Percentiles rank a stretch among this genome's conserved stretches.
phyloP scores from a whole-genome alignment of 2,888 invertebrate species.

The Epinotia demarniana region DNA sequence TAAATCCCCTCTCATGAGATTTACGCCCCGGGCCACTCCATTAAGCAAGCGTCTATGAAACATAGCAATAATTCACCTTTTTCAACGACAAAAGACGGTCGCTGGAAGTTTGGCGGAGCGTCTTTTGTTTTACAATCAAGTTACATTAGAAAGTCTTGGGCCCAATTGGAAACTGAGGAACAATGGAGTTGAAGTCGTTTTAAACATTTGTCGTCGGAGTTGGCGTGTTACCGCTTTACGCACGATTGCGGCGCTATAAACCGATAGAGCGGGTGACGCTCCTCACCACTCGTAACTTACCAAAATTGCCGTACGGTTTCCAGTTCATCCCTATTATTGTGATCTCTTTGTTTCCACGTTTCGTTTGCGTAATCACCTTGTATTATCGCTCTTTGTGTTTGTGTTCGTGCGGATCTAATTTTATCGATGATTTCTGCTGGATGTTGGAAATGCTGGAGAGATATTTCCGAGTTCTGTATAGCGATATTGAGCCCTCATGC shows the following conservation, averaged over 20 bases:
- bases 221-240: slow-evolving; percentile 67
- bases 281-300: slow-evolving; percentile 56
- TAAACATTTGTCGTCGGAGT: slow-evolving; percentile 63
- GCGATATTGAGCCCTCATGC: not conserved
- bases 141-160: slow-evolving; percentile 64
- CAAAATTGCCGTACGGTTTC: slow-evolving; percentile 57
- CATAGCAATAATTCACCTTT: slow-evolving; percentile 47
- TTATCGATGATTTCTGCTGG: slow-evolving; percentile 46
- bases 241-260: slow-evolving; percentile 68
- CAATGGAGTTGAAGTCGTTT: slow-evolving; percentile 69
- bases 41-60: slow-evolving; percentile 43
- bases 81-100: slow-evolving; percentile 71
- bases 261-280: slow-evolving; percentile 57
- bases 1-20: slow-evolving; percentile 73
- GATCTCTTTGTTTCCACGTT: slow-evolving; percentile 56
- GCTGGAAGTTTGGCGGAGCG: slow-evolving; percentile 63
- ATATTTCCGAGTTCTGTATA: not conserved
- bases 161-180: slow-evolving; percentile 60
- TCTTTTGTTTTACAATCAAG: slow-evolving; percentile 75
- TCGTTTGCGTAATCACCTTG: slow-evolving; percentile 48
- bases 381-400: slow-evolving; percentile 50
- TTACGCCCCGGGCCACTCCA: slow-evolving; percentile 54
- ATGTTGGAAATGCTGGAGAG: slow-evolving; percentile 10
- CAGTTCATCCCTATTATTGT: slow-evolving; percentile 51
- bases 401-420: slow-evolving; percentile 49